Evolutionary conservation across 2,113 vertebrate species (phyloP).

Genomic region (Calidris pygmaea): DNA sequence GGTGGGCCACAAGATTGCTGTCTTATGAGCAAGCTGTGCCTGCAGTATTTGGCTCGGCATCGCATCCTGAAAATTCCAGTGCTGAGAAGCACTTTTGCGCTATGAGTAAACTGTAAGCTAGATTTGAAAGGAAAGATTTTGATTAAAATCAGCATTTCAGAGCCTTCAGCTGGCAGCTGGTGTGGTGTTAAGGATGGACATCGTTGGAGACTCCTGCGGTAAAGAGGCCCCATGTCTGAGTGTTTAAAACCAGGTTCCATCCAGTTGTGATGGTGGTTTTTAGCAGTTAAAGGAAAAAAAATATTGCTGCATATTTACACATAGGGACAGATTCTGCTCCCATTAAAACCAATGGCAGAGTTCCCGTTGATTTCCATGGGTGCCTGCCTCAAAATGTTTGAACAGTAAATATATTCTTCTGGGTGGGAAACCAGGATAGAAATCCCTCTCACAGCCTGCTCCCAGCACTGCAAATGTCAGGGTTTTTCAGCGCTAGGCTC

Average conservation of each 20-base stretch:
- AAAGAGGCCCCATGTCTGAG: slow-evolving; percentile 31
- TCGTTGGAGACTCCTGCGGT: slow-evolving; percentile 21
- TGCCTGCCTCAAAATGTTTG: slow-evolving; percentile 55
- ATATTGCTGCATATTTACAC: slow-evolving; percentile 37
- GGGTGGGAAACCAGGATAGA: slow-evolving; percentile 58
- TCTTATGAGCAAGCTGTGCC: slow-evolving; percentile 63
- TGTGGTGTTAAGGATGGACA: slow-evolving; percentile 42
- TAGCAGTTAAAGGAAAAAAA: slow-evolving; percentile 42
- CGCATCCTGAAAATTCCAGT: slow-evolving; percentile 66
- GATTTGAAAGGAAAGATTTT: slow-evolving; percentile 60
- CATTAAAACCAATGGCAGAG: slow-evolving; percentile 51
- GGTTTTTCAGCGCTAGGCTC: neutral
- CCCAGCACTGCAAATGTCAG: slow-evolving; percentile 35
- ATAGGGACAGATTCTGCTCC: slow-evolving; percentile 49
- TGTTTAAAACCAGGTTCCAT: slow-evolving; percentile 41
- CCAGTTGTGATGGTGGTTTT: slow-evolving; percentile 53
- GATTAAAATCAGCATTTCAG: slow-evolving; percentile 67
- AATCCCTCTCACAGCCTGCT: slow-evolving; percentile 54
- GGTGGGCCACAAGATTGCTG: slow-evolving; percentile 69
- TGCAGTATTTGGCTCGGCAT: slow-evolving; percentile 60
- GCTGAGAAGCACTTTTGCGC: slow-evolving; percentile 61
- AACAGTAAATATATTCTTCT: slow-evolving; percentile 66
- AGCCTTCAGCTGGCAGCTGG: slow-evolving; percentile 11
- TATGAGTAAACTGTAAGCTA: slow-evolving; percentile 55
- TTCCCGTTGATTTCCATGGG: slow-evolving; percentile 53